Evolutionary conservation across 2,888 invertebrate species (phyloP).

Genomic region (Petrolisthes manimaculis): DNA sequence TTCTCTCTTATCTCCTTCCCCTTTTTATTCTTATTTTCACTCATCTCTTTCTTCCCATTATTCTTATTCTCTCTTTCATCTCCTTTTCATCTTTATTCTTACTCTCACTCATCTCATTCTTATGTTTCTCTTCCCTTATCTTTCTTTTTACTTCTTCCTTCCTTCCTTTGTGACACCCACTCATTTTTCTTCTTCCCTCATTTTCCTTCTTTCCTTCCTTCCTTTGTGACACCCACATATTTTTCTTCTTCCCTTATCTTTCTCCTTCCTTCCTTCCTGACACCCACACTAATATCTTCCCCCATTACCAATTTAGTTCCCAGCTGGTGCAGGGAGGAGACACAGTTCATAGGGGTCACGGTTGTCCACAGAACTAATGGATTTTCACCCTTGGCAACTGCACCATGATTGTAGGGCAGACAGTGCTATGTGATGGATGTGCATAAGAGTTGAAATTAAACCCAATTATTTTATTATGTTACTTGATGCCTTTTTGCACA

Average conservation of each 20-base stretch:
- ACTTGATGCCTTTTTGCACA: not conserved
- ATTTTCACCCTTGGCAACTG: not conserved
- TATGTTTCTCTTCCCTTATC: not conserved
- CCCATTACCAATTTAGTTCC: not conserved
- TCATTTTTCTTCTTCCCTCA: not conserved
- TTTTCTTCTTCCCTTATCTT: not conserved
- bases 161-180: not conserved
- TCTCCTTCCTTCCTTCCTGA: not conserved
- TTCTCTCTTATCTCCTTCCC: not conserved
- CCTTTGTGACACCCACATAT: not conserved
- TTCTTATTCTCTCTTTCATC: not conserved
- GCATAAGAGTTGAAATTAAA: not conserved
- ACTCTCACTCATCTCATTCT: not conserved
- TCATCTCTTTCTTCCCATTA: not conserved
- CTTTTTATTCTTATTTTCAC: not conserved
- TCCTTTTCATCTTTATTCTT: not conserved
- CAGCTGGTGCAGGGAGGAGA: not conserved
- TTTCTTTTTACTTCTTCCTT: not conserved
- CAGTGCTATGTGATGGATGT: not conserved
- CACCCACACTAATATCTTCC: not conserved
- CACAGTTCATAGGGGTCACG: not conserved
- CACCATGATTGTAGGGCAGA: not conserved
- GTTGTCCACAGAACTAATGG: not conserved
- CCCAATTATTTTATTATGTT: not conserved
- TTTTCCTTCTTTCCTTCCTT: not conserved